These are phyloP conservation scores for Artemia sp. DNA, from an alignment of 2,888 invertebrate species.

Conservation along the genomic window DNA sequence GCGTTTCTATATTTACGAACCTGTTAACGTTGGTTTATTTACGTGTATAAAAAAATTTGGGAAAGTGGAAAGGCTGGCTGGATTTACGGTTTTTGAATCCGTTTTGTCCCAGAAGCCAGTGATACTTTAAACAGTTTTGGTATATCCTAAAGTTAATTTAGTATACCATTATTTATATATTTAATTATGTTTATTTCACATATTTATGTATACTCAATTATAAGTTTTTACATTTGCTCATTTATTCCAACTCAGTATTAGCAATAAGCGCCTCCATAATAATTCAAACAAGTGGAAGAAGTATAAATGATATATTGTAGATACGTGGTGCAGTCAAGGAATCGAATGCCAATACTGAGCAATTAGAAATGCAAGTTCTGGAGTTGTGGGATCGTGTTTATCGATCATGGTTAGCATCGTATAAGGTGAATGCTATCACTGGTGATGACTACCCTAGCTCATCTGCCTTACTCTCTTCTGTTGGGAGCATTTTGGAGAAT, in stretches of 20 bases:
- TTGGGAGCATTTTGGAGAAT: conserved; percentile 51
- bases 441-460: conserved; percentile 55
- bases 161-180: conserved; percentile 22
- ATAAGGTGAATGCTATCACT: conserved; percentile 34
- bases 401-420: conserved; percentile 67
- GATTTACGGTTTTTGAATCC: too few relatives aligned
- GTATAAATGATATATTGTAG: conserved; percentile 32
- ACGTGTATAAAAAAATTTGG: too few relatives aligned
- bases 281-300: too few relatives aligned
- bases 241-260: too few relatives aligned
- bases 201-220: too few relatives aligned
- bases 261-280: too few relatives aligned
- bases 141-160: conserved; percentile 27
- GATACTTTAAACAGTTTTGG: too few relatives aligned
- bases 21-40: too few relatives aligned
- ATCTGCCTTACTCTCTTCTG: conserved; percentile 51
- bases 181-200: conserved; percentile 25
- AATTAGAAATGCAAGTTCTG: conserved; percentile 68
- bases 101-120: too few relatives aligned
- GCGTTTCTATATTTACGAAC: too few relatives aligned
- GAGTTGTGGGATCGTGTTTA: conserved; percentile 87
- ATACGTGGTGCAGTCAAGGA: conserved; percentile 59
- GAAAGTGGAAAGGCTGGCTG: too few relatives aligned
- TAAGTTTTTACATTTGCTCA: too few relatives aligned
- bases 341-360: conserved; percentile 60